Conservation (phyloP, 2,113 vertebrate genomes). For the Indri indri region DNA sequence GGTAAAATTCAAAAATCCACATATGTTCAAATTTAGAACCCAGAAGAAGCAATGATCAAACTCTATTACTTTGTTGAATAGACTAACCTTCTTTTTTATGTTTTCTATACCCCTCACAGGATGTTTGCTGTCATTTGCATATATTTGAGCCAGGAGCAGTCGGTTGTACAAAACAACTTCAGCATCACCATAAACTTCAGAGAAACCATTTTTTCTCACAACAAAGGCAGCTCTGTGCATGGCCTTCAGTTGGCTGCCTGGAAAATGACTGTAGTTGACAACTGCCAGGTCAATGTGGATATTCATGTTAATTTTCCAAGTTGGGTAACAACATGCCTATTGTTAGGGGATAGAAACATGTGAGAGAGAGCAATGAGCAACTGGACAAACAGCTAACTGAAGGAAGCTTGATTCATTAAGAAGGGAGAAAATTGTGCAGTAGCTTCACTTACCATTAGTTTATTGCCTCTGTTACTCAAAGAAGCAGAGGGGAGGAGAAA, state of each 20-base stretch:
- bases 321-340: slow-evolving; percentile 56
- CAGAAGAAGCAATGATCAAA: background rate
- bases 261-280: slow-evolving; percentile 53
- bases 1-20: background rate
- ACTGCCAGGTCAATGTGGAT: slow-evolving; percentile 22
- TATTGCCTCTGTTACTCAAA: background rate
- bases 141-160: slow-evolving; percentile 45
- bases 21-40: slow-evolving; percentile 23
- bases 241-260: slow-evolving; percentile 41
- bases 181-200: slow-evolving; percentile 22
- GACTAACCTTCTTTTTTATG: background rate
- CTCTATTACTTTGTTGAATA: background rate
- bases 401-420: background rate
- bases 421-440: background rate
- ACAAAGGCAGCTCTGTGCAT: slow-evolving; percentile 68
- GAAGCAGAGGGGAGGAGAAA: slow-evolving; percentile 4
- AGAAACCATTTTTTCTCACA: slow-evolving; percentile 58
- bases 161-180: slow-evolving; percentile 52
- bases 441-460: background rate
- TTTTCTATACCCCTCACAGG: background rate
- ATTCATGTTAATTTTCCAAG: slow-evolving; percentile 70
- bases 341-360: slow-evolving; percentile 52
- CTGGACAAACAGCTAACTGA: slow-evolving; percentile 13
- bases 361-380: background rate
- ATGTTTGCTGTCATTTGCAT: slow-evolving; percentile 11